phyloP scores from a whole-genome alignment of 2,888 invertebrate genomes.

The Sisyra terminalis region DNA sequence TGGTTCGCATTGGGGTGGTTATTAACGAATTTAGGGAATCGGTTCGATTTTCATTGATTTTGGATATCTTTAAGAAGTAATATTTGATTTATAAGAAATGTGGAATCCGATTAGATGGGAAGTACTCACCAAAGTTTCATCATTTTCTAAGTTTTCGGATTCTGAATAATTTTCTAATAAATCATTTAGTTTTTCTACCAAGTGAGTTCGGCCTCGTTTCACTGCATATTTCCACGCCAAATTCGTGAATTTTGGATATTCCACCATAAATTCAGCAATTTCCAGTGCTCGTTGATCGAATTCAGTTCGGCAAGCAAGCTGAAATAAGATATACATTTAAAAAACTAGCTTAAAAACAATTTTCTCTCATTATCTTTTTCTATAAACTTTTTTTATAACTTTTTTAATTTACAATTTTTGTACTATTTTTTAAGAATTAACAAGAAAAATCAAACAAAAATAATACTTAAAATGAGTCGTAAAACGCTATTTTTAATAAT shows the following conservation, averaged over 20 bases:
- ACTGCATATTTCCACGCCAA: slow-evolving; percentile 81
- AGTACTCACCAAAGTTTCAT: not conserved
- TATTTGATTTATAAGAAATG: too few relatives aligned
- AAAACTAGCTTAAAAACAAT: slow-evolving; percentile 5
- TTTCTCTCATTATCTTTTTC: slow-evolving; percentile 2
- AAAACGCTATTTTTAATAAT: too few relatives aligned
- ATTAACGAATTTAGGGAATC: not conserved
- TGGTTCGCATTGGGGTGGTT: not conserved
- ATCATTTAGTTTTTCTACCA: slow-evolving; percentile 60
- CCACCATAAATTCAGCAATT: slow-evolving; percentile 58
- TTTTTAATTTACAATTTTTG: too few relatives aligned
- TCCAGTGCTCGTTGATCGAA: slow-evolving; percentile 77
- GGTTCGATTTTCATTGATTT: not conserved
- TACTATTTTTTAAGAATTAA: too few relatives aligned
- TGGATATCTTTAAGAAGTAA: not conserved
- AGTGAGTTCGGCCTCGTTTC: slow-evolving; percentile 53
- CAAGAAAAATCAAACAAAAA: too few relatives aligned
- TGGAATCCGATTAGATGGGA: not conserved
- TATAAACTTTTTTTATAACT: too few relatives aligned
- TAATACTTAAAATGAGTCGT: too few relatives aligned
- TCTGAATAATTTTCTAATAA: slow-evolving; percentile 31
- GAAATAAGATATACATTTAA: slow-evolving; percentile 21
- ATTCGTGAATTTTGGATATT: slow-evolving; percentile 58
- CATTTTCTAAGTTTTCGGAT: slow-evolving; percentile 13
- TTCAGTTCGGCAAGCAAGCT: slow-evolving; percentile 72